phyloP scores from a whole-genome alignment of 2,888 invertebrate species.

The Drosophila ochracea region DNA sequence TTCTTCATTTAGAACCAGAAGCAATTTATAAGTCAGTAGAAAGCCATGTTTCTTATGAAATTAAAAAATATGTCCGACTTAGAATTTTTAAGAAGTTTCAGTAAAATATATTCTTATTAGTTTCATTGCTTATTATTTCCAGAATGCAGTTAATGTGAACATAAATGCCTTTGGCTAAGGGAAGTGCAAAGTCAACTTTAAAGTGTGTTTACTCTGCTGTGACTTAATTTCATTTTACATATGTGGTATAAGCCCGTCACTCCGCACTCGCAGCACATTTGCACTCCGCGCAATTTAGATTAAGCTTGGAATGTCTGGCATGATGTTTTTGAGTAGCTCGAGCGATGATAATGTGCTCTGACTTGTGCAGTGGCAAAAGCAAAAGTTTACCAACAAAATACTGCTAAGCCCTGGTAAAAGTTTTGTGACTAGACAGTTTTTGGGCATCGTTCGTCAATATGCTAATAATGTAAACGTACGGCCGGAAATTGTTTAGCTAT shows the following conservation, averaged over 20 bases:
- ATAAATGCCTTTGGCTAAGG: not conserved
- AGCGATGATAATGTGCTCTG: conserved; percentile 73
- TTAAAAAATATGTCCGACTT: not conserved
- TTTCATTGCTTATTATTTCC: not conserved
- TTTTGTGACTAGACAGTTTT: conserved; percentile 75
- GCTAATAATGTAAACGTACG: conserved; percentile 72
- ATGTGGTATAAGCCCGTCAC: conserved; percentile 2
- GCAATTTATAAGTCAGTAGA: not conserved
- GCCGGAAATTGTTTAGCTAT: conserved; percentile 75
- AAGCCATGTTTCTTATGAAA: not conserved
- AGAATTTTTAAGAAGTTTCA: not conserved
- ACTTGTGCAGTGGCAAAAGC: conserved; percentile 50
- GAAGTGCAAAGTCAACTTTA: conserved; percentile 19
- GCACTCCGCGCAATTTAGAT: conserved; percentile 37
- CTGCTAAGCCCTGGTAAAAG: conserved; percentile 57
- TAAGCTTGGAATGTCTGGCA: conserved; percentile 54
- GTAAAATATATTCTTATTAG: not conserved
- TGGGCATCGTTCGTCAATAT: conserved; percentile 66
- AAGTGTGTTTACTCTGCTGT: conserved; percentile 69
- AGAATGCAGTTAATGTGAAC: not conserved
- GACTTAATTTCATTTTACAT: conserved; percentile 71
- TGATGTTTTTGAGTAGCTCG: conserved; percentile 59
- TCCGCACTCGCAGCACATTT: not conserved
- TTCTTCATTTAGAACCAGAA: not conserved
- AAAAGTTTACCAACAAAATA: conserved; percentile 54